These are phyloP conservation scores for Alloplasta piceator DNA, from an alignment of 2,888 invertebrate genomes.

Conservation along the genomic window DNA sequence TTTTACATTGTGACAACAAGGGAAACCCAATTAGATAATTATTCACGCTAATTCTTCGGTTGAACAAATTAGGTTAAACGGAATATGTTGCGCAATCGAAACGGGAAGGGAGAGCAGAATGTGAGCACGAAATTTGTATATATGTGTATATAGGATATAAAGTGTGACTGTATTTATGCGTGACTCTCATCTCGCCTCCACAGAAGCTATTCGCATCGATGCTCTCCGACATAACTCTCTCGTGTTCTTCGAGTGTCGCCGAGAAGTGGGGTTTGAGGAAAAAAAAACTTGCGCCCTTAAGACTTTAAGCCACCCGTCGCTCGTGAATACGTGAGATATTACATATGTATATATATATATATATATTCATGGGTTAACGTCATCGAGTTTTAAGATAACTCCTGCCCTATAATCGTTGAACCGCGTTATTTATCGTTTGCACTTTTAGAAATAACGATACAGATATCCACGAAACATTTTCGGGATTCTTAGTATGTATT, in stretches of 20 bases:
- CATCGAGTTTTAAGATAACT: constrained; percentile 43
- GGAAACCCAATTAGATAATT: constrained; percentile 74
- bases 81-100: constrained; percentile 63
- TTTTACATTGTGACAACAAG: constrained; percentile 45
- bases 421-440: constrained; percentile 74
- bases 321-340: constrained; percentile 15
- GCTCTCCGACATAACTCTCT: constrained; percentile 42
- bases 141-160: constrained; percentile 18
- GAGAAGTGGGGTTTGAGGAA: constrained; percentile 6
- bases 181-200: constrained; percentile 45
- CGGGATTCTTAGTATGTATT: constrained; percentile 13
- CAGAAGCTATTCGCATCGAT: constrained; percentile 60
- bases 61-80: constrained; percentile 73
- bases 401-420: constrained; percentile 72
- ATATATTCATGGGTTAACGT: constrained; percentile 33
- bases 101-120: constrained; percentile 47
- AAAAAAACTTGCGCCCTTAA: constrained; percentile 54
- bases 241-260: constrained; percentile 21
- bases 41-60: constrained; percentile 76
- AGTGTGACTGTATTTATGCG: not conserved
- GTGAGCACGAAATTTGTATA: constrained; percentile 51
- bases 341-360: constrained; percentile 6
- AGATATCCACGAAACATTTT: constrained; percentile 34
- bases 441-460: constrained; percentile 52
- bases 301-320: constrained; percentile 50